Conservation (phyloP, 2,113 vertebrate genomes). For the Calidris pugnax region DNA sequence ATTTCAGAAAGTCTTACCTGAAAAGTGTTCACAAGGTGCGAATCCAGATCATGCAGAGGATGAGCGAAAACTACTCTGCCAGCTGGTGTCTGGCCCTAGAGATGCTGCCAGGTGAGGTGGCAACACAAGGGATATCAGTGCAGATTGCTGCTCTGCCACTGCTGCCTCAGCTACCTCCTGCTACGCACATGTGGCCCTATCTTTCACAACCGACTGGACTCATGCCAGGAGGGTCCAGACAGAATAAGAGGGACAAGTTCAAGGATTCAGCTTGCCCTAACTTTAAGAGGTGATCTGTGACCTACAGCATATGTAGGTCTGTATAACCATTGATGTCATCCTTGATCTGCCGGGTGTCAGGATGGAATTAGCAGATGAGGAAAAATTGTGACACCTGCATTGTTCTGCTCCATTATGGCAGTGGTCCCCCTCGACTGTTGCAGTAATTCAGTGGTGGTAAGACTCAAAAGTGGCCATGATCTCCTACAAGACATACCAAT, state of each 20-base stretch:
- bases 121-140: too few species aligned
- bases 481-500: neutral
- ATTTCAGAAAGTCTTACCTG: neutral
- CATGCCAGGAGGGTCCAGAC: neutral
- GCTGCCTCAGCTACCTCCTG: neutral
- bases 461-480: neutral
- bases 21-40: neutral
- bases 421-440: fast-evolving
- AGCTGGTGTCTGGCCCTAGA: neutral
- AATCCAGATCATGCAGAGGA: neutral
- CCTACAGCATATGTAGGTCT: neutral
- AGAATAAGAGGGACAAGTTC: fast-evolving
- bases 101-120: neutral
- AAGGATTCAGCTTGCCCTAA: neutral
- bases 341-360: neutral
- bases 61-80: neutral
- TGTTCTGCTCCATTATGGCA: neutral
- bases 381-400: fast-evolving
- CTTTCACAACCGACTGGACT: neutral
- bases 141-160: neutral
- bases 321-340: fast-evolving
- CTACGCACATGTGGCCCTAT: fast-evolving
- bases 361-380: neutral
- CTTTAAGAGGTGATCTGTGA: neutral
- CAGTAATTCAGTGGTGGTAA: neutral